These are phyloP conservation scores for Ruditapes philippinarum DNA, from an alignment of 1,140 invertebrate genomes.

Conservation along the genomic window DNA sequence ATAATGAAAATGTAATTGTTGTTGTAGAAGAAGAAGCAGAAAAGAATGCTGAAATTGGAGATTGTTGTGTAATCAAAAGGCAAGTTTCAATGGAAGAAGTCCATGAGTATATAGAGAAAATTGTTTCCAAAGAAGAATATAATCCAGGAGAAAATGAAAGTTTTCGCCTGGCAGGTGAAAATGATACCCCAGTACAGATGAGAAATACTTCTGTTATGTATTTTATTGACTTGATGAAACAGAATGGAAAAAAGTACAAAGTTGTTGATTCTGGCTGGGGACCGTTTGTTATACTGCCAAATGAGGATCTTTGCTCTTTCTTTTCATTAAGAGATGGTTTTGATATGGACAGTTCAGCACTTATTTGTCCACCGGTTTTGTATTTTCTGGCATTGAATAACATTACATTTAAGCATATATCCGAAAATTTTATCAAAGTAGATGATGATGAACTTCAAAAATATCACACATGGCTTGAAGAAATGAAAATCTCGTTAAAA, in stretches of 20 bases:
- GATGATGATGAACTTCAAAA: neutral
- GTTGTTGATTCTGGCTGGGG: slow-evolving; percentile 24
- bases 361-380: neutral
- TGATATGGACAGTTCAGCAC: neutral
- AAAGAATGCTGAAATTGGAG: no score
- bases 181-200: neutral
- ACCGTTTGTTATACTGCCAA: neutral
- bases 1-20: no score
- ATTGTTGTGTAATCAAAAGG: neutral
- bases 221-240: neutral
- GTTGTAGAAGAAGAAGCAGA: no score
- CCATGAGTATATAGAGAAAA: neutral
- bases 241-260: neutral
- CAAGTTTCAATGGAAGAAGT: neutral
- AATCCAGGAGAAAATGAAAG: neutral
- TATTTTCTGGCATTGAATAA: neutral
- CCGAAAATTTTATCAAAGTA: slow-evolving; percentile 2
- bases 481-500: neutral
- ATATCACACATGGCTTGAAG: neutral
- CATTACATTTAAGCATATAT: neutral
- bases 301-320: neutral
- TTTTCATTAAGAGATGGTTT: slow-evolving; percentile 6
- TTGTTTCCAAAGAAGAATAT: neutral
- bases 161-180: neutral
- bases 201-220: slow-evolving; percentile 4